Conservation (phyloP, 2,888 invertebrate species). For the Ditylenchus weischeri region DNA sequence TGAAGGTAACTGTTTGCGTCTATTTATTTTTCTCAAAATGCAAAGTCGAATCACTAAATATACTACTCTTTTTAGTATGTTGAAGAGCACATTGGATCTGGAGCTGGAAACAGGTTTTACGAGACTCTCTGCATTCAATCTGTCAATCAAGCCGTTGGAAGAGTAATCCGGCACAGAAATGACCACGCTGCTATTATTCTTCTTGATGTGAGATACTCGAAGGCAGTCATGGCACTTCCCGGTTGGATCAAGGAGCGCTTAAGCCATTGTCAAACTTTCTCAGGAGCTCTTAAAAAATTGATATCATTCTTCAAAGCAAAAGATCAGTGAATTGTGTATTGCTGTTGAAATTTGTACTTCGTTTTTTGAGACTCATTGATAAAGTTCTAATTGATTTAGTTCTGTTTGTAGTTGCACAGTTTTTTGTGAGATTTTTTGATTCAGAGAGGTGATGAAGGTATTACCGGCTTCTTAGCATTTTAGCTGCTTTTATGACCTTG, state of each 20-base stretch:
- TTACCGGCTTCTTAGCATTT: too few species aligned
- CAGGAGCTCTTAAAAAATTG: constrained; percentile 17
- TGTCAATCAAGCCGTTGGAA: constrained; percentile 88
- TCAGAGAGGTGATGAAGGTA: too few species aligned
- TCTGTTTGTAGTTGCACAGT: too few species aligned
- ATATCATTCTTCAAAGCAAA: constrained; percentile 19
- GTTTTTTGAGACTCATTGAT: too few species aligned
- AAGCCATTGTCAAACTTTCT: constrained; percentile 17
- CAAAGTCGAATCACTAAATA: constrained; percentile 59
- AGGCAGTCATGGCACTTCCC: constrained; percentile 19
- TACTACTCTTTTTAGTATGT: constrained; percentile 18
- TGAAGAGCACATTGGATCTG: constrained; percentile 23
- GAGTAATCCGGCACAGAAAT: constrained; percentile 84
- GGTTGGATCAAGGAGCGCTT: constrained; percentile 27
- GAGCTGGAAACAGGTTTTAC: constrained; percentile 26
- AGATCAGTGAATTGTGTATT: background rate
- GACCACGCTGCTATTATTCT: constrained; percentile 89
- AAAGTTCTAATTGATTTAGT: too few species aligned
- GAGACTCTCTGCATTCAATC: constrained; percentile 59
- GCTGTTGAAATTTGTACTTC: background rate
- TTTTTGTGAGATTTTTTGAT: too few species aligned
- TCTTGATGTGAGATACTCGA: constrained; percentile 74
- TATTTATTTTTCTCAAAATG: background rate
- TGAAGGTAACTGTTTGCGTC: constrained; percentile 61
- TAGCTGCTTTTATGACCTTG: too few species aligned